phyloP scores from a whole-genome alignment of 2,113 vertebrate species.

The Macaca nemestrina region DNA sequence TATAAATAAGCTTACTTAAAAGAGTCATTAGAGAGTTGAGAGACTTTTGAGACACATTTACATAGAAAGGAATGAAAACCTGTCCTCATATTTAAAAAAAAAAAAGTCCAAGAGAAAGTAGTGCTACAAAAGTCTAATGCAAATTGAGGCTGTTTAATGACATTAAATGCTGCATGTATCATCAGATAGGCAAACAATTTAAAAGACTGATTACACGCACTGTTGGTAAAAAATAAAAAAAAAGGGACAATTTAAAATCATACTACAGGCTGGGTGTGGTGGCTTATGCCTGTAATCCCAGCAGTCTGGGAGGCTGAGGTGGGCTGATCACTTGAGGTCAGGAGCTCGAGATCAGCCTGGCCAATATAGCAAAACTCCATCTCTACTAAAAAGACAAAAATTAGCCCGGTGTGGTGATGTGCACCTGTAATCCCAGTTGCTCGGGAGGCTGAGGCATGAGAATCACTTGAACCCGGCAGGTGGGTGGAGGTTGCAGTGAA shows the following conservation, averaged over 20 bases:
- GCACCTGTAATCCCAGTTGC: too few relatives aligned
- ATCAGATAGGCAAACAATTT: not conserved
- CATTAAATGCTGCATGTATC: not conserved
- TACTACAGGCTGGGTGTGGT: too few relatives aligned
- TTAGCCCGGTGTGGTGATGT: too few relatives aligned
- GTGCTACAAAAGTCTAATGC: not conserved
- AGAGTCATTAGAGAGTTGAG: constrained; percentile 3
- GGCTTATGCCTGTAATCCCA: too few relatives aligned
- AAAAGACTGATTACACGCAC: not conserved
- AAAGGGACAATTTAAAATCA: not conserved
- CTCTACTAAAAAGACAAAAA: too few relatives aligned
- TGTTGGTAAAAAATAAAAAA: not conserved
- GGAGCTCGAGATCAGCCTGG: too few relatives aligned
- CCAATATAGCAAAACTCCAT: too few relatives aligned
- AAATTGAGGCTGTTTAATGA: not conserved
- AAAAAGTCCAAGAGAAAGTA: not conserved
- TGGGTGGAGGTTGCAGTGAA: too few relatives aligned
- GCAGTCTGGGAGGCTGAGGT: too few relatives aligned
- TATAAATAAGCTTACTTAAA: not conserved
- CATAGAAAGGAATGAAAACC: not conserved
- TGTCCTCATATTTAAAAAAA: not conserved
- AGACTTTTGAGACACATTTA: constrained; percentile 1
- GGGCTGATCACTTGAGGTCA: too few relatives aligned
- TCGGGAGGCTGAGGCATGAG: too few relatives aligned
- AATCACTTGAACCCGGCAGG: too few relatives aligned